phyloP scores from a whole-genome alignment of 1,140 invertebrate genomes.

The Teleogryllus occipitalis region DNA sequence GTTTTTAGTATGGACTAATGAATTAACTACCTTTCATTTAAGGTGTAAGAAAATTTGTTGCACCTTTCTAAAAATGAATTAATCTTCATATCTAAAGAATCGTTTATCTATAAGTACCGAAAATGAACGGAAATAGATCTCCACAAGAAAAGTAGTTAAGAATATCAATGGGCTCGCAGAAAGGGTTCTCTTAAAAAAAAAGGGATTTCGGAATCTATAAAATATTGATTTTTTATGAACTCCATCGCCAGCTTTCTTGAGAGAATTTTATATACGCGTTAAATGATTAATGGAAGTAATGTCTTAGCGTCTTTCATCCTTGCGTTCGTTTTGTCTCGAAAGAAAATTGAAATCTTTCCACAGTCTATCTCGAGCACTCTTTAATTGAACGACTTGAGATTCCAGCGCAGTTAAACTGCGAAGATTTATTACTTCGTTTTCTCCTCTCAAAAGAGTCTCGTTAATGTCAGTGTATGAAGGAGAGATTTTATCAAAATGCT shows the following conservation, averaged over 20 bases:
- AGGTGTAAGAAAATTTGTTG: no score
- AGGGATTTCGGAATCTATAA: background rate
- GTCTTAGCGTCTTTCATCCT: background rate
- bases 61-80: no score
- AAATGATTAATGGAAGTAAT: background rate
- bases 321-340: background rate
- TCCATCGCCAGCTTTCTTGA: background rate
- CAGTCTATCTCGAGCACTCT: background rate
- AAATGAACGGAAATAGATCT: no score
- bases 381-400: background rate
- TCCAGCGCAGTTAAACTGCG: background rate
- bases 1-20: no score
- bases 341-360: background rate
- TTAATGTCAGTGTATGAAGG: no score
- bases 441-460: background rate
- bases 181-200: no score
- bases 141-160: no score
- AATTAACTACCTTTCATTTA: no score
- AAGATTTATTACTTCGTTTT: background rate
- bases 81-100: no score
- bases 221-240: constrained; percentile 1
- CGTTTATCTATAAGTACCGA: no score
- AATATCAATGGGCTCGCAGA: no score
- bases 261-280: background rate
- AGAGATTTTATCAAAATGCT: no score